These are phyloP conservation scores for Phalacrocorax aristotelis DNA, from an alignment of 2,113 vertebrate species.

Conservation along the genomic window DNA sequence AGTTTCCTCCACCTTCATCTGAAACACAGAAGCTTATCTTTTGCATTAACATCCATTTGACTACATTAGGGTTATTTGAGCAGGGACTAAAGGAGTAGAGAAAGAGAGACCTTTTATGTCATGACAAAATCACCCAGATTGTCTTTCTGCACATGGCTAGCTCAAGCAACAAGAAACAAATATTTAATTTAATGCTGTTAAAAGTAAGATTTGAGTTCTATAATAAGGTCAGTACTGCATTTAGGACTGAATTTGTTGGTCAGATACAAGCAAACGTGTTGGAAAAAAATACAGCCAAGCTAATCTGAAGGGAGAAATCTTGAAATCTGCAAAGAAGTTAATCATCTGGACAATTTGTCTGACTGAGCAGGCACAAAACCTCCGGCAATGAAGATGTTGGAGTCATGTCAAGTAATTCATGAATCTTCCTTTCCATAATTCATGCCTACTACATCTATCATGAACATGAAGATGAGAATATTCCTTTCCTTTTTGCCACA, in stretches of 20 bases:
- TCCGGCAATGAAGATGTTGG: background rate
- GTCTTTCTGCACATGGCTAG: background rate
- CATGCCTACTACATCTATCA: background rate
- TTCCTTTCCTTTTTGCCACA: background rate
- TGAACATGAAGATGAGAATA: background rate
- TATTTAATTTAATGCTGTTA: background rate
- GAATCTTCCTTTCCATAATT: background rate
- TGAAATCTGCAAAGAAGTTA: background rate
- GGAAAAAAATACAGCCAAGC: background rate
- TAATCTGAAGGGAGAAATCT: background rate
- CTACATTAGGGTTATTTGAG: background rate
- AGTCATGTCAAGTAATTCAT: background rate
- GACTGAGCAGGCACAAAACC: background rate
- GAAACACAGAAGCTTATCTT: background rate
- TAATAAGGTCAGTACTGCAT: background rate
- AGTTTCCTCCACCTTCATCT: background rate
- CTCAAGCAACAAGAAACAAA: background rate
- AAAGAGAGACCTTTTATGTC: background rate
- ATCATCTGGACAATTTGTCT: background rate
- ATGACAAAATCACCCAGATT: background rate
- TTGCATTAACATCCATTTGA: background rate
- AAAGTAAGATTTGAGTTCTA: background rate
- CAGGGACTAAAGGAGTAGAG: background rate
- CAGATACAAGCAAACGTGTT: background rate
- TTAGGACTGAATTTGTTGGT: background rate